These are phyloP conservation scores for Caenorhabditis latens DNA, from an alignment of 1,140 invertebrate species.

Conservation along the genomic window DNA sequence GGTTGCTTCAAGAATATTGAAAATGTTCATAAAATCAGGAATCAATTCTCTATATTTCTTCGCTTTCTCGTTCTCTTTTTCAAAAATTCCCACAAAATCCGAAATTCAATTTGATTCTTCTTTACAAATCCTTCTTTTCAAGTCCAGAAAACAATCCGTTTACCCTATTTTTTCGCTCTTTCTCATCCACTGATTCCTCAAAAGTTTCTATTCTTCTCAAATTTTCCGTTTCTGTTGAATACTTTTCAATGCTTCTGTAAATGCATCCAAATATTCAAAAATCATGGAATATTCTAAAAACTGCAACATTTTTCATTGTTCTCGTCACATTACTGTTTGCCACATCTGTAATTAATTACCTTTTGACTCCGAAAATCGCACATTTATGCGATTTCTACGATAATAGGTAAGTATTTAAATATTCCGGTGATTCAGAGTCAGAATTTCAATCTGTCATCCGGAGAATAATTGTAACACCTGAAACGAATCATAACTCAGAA, in stretches of 20 bases:
- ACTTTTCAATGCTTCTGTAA: not conserved
- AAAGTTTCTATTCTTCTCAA: constrained; percentile 17
- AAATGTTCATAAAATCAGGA: too few species aligned
- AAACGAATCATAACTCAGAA: not conserved
- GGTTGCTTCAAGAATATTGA: too few species aligned
- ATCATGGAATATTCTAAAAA: not conserved
- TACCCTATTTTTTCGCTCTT: not conserved
- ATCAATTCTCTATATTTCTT: too few species aligned
- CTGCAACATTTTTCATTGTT: not conserved
- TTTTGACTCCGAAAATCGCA: constrained; percentile 1
- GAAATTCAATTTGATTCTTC: not conserved
- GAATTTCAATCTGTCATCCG: not conserved
- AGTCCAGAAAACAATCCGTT: constrained; percentile 44
- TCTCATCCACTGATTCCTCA: not conserved
- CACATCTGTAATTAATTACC: constrained; percentile 10
- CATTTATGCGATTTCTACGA: constrained; percentile 29
- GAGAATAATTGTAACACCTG: too few species aligned
- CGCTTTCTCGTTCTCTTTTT: not conserved
- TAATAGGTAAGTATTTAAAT: constrained; percentile 2
- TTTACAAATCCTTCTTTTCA: not conserved
- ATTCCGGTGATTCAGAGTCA: not conserved
- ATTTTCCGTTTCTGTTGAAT: not conserved
- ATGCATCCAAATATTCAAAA: constrained; percentile 40
- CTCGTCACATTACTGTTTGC: constrained; percentile 5
- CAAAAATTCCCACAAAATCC: not conserved